Conservation (phyloP, 92 coral and sea anemone species). For the Zoanthus solanderi region DNA sequence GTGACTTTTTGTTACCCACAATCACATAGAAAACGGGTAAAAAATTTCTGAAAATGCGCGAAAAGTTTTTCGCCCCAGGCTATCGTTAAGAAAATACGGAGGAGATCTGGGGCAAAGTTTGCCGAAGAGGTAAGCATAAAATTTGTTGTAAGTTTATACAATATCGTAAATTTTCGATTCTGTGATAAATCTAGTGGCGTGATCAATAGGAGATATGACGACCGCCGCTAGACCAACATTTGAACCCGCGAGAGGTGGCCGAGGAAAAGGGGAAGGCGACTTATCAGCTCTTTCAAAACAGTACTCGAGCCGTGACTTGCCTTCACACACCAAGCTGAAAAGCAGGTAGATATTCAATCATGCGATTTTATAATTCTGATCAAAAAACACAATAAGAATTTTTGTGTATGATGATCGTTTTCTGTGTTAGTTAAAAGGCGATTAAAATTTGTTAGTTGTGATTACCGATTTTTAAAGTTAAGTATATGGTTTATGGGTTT, state of each 20-base stretch:
- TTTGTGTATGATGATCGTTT: too few relatives aligned
- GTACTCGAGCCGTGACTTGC: constrained; percentile 97
- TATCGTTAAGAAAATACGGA: neutral
- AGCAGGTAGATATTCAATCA: constrained; percentile 73
- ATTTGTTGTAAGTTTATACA: too few relatives aligned
- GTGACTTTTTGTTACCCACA: too few relatives aligned
- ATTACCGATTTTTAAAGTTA: too few relatives aligned
- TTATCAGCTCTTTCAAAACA: constrained; percentile 95
- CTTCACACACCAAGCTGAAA: constrained; percentile 96
- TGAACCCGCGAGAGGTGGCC: constrained; percentile 97
- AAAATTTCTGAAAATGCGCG: too few relatives aligned
- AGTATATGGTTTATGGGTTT: too few relatives aligned
- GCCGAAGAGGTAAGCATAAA: neutral
- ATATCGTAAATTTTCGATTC: neutral
- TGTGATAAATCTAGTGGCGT: neutral
- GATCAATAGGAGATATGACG: constrained; percentile 67
- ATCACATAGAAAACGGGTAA: too few relatives aligned
- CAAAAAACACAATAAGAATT: too few relatives aligned
- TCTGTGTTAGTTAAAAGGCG: too few relatives aligned
- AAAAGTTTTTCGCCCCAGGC: neutral
- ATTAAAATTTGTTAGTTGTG: too few relatives aligned
- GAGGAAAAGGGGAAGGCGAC: constrained; percentile 98
- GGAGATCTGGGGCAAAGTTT: neutral
- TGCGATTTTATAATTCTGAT: neutral
- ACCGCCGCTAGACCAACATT: constrained; percentile 99